phyloP scores from a whole-genome alignment of 1,140 invertebrate genomes.

The Anthonomus grandis region DNA sequence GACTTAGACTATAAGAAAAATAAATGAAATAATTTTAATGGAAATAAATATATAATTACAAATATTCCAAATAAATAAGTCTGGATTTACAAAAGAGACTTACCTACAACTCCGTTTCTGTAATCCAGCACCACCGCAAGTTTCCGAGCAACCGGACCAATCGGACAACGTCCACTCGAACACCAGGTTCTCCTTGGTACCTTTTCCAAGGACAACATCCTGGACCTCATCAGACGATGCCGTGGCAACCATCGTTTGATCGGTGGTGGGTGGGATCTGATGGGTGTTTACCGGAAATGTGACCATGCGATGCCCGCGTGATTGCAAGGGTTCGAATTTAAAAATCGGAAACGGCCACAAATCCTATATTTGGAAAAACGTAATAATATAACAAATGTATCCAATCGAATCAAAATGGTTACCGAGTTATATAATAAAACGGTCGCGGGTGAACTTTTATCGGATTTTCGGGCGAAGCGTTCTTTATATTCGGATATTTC shows the following conservation, averaged over 20 bases:
- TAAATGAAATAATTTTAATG: too few relatives aligned
- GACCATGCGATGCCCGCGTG: constrained; percentile 56
- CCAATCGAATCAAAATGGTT: too few relatives aligned
- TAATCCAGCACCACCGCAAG: constrained; percentile 76
- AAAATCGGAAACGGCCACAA: constrained; percentile 70
- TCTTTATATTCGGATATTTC: not conserved
- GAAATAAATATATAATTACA: too few relatives aligned
- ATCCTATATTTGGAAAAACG: constrained; percentile 50
- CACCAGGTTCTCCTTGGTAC: constrained; percentile 53
- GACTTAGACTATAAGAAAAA: too few relatives aligned
- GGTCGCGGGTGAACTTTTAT: not conserved
- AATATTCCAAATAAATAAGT: too few relatives aligned
- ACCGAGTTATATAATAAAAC: not conserved
- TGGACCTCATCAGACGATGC: constrained; percentile 28
- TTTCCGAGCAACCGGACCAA: constrained; percentile 83
- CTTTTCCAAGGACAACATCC: constrained; percentile 50
- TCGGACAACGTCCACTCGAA: constrained; percentile 79
- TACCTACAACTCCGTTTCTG: constrained; percentile 61
- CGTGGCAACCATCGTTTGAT: constrained; percentile 7
- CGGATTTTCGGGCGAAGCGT: not conserved
- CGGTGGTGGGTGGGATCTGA: constrained; percentile 9
- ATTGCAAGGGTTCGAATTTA: constrained; percentile 51
- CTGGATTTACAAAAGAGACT: too few relatives aligned
- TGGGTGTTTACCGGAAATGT: constrained; percentile 34
- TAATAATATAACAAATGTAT: too few relatives aligned